Percentiles rank a stretch among this genome's conserved stretches.
Conservation (phyloP, 2,797 vertebrate genomes). For the Gambusia yucatana region DNA sequence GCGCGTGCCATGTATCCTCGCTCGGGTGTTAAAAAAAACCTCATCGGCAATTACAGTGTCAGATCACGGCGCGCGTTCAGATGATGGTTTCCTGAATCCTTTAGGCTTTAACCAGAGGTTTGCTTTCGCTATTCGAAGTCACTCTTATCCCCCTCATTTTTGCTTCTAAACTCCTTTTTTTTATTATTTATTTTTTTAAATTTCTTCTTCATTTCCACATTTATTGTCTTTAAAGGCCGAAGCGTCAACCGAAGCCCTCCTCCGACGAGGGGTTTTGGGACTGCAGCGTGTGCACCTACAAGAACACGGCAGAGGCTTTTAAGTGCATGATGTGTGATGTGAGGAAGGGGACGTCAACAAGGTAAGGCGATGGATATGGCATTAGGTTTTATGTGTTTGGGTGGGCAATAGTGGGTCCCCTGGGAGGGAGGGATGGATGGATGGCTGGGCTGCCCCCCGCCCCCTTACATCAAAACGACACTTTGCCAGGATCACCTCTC, state of each 20-base stretch:
- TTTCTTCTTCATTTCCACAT: slow-evolving; percentile 44
- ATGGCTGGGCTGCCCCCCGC: slow-evolving; percentile 10
- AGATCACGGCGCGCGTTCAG: slow-evolving; percentile 71
- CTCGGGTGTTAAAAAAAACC: slow-evolving; percentile 71
- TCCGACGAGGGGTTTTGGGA: slow-evolving; percentile 99
- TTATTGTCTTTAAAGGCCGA: slow-evolving; percentile 88
- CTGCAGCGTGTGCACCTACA: slow-evolving; percentile 99
- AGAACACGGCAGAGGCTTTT: slow-evolving; percentile 99
- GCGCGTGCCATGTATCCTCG: slow-evolving; percentile 39
- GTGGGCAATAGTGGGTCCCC: slow-evolving; percentile 31
- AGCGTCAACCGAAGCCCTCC: slow-evolving; percentile 97
- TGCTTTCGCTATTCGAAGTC: slow-evolving; percentile 66
- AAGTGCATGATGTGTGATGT: slow-evolving; percentile 99
- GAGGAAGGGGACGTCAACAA: slow-evolving; percentile 99
- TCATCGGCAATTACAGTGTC: slow-evolving; percentile 85
- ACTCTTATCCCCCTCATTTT: slow-evolving; percentile 32
- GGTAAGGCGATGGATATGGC: slow-evolving; percentile 83
- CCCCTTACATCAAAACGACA: slow-evolving; percentile 1
- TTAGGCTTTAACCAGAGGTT: slow-evolving; percentile 70
- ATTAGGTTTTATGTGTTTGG: slow-evolving; percentile 40
- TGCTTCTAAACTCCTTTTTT: slow-evolving; percentile 5
- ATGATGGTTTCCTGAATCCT: slow-evolving; percentile 68
- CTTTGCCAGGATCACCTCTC: slow-evolving; percentile 2
- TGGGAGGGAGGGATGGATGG: slow-evolving; percentile 5
- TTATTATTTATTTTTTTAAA: background rate